Percentiles rank a stretch among this genome's conserved stretches.
Evolutionary conservation across 2,888 invertebrate genomes (phyloP).

Genomic region (Cephalotes varians): DNA sequence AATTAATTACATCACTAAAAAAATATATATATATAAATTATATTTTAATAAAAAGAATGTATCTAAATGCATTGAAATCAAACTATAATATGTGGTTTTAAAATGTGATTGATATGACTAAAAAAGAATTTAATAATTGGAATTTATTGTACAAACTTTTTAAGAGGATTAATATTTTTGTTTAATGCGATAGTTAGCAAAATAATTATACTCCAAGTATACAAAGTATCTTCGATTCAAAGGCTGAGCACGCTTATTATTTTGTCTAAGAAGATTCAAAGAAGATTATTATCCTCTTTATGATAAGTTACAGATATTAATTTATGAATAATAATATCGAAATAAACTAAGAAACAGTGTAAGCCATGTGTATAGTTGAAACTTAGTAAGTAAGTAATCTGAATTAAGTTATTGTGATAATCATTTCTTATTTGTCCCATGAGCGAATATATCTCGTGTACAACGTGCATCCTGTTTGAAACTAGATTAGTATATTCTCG

Average conservation of each 20-base stretch:
- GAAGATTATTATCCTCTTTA: background rate
- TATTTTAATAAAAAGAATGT: background rate
- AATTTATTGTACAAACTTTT: background rate
- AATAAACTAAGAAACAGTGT: background rate
- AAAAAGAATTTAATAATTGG: background rate
- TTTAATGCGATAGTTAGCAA: background rate
- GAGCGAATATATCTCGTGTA: constrained; percentile 3
- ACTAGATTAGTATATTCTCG: background rate
- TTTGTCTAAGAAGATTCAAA: background rate
- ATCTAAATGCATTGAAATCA: background rate
- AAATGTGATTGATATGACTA: background rate
- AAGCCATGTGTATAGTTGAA: constrained; percentile 8
- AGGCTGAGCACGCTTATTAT: background rate
- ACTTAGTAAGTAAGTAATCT: constrained; percentile 1
- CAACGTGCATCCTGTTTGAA: background rate
- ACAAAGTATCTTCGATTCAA: background rate
- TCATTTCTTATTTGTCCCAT: constrained; percentile 32
- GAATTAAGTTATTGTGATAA: background rate
- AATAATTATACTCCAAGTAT: background rate
- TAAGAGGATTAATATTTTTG: background rate
- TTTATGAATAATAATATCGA: constrained; percentile 17
- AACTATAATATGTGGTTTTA: background rate
- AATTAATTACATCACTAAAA: background rate
- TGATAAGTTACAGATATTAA: constrained; percentile 27
- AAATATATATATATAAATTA: background rate